phyloP scores from a whole-genome alignment of 2,888 invertebrate genomes.

The Rotaria socialis region DNA sequence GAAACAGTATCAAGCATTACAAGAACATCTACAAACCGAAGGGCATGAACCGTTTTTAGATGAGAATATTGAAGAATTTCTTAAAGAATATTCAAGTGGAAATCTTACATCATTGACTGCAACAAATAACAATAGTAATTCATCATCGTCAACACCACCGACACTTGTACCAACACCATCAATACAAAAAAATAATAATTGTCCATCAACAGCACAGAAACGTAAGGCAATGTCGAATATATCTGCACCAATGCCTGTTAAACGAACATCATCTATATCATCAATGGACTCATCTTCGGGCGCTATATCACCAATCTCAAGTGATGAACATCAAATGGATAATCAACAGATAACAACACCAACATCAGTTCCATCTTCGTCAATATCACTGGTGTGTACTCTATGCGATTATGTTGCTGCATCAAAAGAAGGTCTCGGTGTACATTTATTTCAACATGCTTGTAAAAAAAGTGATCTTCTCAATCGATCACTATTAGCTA shows the following conservation, averaged over 20 bases:
- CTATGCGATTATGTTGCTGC: constrained; percentile 31
- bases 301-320: neutral
- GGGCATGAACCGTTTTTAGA: constrained; percentile 28
- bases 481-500: neutral
- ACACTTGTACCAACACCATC: neutral
- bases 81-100: constrained; percentile 19
- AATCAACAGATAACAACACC: neutral
- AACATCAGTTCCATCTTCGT: neutral
- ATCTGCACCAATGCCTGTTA: neutral
- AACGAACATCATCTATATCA: neutral
- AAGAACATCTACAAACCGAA: constrained; percentile 40
- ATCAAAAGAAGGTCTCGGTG: neutral
- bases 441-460: constrained; percentile 35
- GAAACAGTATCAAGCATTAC: constrained; percentile 43
- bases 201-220: neutral
- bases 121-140: neutral
- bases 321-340: neutral
- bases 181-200: neutral
- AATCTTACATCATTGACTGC: neutral
- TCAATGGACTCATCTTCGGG: neutral
- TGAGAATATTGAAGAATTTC: constrained; percentile 27
- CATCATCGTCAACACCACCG: constrained; percentile 10
- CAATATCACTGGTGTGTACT: neutral
- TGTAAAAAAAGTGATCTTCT: constrained; percentile 30
- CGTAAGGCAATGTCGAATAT: neutral